A percentile compares a stretch with the other conserved stretches of the same genome.
These are phyloP conservation scores for Pachydiplax longipennis DNA, from an alignment of 2,888 invertebrate genomes.

Conservation along the genomic window DNA sequence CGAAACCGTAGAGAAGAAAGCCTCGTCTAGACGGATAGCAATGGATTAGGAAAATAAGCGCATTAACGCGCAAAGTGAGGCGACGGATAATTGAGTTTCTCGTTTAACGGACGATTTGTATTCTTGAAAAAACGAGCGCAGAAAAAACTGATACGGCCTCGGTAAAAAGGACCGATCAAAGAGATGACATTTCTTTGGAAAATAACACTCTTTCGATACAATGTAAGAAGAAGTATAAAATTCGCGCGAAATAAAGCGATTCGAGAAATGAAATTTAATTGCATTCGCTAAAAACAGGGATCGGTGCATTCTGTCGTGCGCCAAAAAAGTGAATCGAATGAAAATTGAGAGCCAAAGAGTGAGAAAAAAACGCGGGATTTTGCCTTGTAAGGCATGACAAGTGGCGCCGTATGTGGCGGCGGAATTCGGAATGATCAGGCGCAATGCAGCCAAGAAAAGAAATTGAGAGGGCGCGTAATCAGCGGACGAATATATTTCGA, in stretches of 20 bases:
- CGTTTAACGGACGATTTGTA: not conserved
- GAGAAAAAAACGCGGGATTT: not conserved
- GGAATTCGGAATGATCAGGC: slow-evolving; percentile 37
- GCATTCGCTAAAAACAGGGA: not conserved
- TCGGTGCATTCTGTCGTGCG: not conserved
- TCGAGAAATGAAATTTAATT: not conserved
- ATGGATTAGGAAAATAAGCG: not conserved
- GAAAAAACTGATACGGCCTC: too few relatives aligned
- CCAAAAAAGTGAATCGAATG: not conserved
- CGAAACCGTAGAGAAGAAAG: not conserved
- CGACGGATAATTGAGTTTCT: not conserved
- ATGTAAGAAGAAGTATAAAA: not conserved
- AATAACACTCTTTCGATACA: too few relatives aligned
- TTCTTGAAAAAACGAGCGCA: too few relatives aligned
- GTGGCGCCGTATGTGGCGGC: slow-evolving; percentile 25
- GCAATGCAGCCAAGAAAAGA: slow-evolving; percentile 20
- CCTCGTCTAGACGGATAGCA: not conserved
- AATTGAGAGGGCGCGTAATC: not conserved
- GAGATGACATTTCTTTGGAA: too few relatives aligned
- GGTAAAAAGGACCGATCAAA: too few relatives aligned
- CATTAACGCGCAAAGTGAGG: not conserved
- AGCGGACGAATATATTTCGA: not conserved
- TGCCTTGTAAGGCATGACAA: not conserved
- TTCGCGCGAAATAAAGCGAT: not conserved
- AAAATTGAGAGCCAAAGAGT: not conserved